A percentile compares a stretch with the other conserved stretches of the same genome.
phyloP scores from a whole-genome alignment of 2,113 vertebrate genomes.

The Sardina pilchardus region DNA sequence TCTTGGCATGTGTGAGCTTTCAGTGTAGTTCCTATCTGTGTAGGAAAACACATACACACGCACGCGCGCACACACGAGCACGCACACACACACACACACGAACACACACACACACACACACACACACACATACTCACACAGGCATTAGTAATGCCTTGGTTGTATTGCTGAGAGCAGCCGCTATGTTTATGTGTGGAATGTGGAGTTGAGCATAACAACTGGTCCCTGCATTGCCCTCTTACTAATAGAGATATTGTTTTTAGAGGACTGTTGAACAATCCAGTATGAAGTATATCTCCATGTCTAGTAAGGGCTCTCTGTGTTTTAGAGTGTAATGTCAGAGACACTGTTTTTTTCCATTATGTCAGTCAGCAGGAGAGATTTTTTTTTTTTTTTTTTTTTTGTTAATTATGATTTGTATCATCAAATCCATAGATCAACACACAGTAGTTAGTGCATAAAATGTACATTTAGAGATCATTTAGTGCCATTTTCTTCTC shows the following conservation, averaged over 20 bases:
- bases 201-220: not conserved
- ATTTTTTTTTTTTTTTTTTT: not conserved
- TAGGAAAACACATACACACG: not conserved
- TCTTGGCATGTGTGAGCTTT: not conserved
- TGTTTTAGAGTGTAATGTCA: not conserved
- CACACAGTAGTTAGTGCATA: not conserved
- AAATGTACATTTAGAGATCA: not conserved
- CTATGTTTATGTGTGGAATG: not conserved
- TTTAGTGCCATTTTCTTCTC: not conserved
- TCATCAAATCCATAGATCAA: not conserved
- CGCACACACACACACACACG: no score
- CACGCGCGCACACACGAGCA: no score
- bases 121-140: not conserved
- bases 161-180: not conserved
- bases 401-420: not conserved
- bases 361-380: not conserved
- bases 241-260: constrained; percentile 24
- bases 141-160: not conserved
- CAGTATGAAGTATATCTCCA: not conserved
- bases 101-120: no score
- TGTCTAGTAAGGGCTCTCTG: not conserved
- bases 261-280: constrained; percentile 29
- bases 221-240: constrained; percentile 20
- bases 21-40: not conserved
- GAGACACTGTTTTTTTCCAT: not conserved